Conservation (phyloP, 2,888 invertebrate species). For the Caenorhabditis sp. region DNA sequence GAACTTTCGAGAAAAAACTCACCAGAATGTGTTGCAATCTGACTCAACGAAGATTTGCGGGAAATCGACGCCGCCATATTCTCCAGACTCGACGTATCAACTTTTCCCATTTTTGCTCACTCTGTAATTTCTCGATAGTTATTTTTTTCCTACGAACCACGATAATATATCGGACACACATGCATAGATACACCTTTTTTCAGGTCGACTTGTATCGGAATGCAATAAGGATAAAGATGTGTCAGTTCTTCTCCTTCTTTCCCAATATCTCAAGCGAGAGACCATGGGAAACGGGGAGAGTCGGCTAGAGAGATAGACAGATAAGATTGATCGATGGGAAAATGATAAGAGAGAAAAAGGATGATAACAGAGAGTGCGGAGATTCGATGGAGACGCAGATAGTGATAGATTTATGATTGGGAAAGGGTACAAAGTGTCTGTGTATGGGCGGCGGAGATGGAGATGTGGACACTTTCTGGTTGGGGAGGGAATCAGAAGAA, state of each 20-base stretch:
- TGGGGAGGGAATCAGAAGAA: background rate
- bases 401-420: slow-evolving; percentile 11
- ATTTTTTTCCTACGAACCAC: background rate
- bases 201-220: slow-evolving; percentile 7
- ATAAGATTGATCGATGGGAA: slow-evolving; percentile 49
- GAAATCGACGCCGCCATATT: slow-evolving; percentile 61
- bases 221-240: slow-evolving; percentile 17
- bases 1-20: background rate
- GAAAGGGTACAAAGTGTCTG: slow-evolving; percentile 30
- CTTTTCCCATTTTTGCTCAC: slow-evolving; percentile 60
- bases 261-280: background rate
- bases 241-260: background rate
- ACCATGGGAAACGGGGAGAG: background rate
- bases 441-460: too few relatives aligned
- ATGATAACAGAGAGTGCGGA: slow-evolving; percentile 22
- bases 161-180: background rate
- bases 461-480: slow-evolving; percentile 24
- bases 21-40: slow-evolving; percentile 58
- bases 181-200: background rate
- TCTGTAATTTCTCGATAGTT: background rate
- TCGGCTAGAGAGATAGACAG: slow-evolving; percentile 16
- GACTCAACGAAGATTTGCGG: slow-evolving; percentile 58
- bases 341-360: slow-evolving; percentile 26
- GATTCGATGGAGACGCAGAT: slow-evolving; percentile 22
- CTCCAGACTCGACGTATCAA: slow-evolving; percentile 61